Base-by-base conservation (phyloP, 2,888 invertebrate genomes). In the Charanyca ferruginea region DNA sequence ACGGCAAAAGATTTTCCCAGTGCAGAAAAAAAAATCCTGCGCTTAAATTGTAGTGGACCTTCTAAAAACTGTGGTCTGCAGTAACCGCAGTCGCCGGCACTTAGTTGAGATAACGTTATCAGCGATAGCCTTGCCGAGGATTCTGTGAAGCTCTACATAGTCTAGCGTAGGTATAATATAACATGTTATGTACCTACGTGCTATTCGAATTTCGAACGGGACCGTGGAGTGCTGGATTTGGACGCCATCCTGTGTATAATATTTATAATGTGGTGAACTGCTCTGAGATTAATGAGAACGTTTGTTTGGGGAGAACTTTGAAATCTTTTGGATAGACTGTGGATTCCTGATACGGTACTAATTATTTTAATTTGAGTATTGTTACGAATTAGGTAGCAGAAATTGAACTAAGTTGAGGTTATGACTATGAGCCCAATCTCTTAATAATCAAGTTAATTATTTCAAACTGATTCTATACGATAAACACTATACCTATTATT, bases 91-190 rank as follows among this genome's bases (percentile, higher is more conserved):
- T 78, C 67, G 83, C 84, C 70, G 83, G 83, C 85, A 84, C 80
- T 84, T 79, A 83, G 49, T n/a, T 69, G 86, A 93, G 94, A 94
- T 95, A 95, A 93, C 91, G 91, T 91, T 94, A 95, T 94, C 94
- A 91, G 89, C 86, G 90, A 91, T 93, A 94, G 93, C 95, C 95
- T 94, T 90, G 94, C 88, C 86, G 87, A 88, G 89, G 93, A 94
- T 93, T 94, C 94, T 93, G 89, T 91, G 90, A 81, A 86, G 81
- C 81, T 82, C 81, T 82, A 82, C 80, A 81, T 70, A 77, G 70
- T 58, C 71, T 83, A 73, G 51, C 78, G 66, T 73, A 71, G 38
- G 38, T 38, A 16, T 35, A 73, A 69, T 54, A 64, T 68, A 79
- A 16, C 57, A n/a, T 22, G 11, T 66, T 66, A 58, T 60, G 57